Base-by-base conservation (phyloP, 2,113 vertebrate species). In the Gracilinanus agilis region DNA sequence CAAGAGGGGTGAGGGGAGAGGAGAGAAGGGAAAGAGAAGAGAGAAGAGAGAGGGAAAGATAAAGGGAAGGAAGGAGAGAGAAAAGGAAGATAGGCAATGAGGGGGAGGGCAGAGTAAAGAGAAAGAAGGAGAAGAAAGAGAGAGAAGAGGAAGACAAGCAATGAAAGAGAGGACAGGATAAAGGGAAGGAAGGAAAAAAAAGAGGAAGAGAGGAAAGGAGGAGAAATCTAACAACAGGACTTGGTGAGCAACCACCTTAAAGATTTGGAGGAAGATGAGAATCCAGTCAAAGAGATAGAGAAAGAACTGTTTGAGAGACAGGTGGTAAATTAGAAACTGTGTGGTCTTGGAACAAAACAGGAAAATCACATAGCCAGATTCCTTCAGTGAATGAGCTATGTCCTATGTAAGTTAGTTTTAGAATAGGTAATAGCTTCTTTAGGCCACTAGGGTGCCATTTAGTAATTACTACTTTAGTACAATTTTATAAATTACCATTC, bases 391-490 rank as follows among this genome's bases (percentile, higher is more conserved):
- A 27, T 34, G 34, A 44, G 29, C 44, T 21, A 8, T 34, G 34
- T n/a, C 40, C 44, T 89, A 40, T 89, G 44, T 27, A 88, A 53
- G 34, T 83, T 88, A 89, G 54, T 44, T 10, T 88, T 89, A 7
- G 53, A 91, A 89, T 75, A 55, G 95, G 92, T 55, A 93, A 91
- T 92, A 89, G 94, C 90, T 53, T 90, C 19, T 56, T 40, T 1
- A 9, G 55, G 93, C 90, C 95, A 93, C 95, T 92, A 90, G 94
- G 89, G 90, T 91, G 10, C 88, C 94, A 95, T 94, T 93, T 91
- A 89, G 83, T 55, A 96, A 96, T 96, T 53, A 93, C 92, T 95
- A 92, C 83, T 90, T 92, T 7, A 19, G 92, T 95, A 61, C 89
- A 92, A 91, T 61, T 90, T 91, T 58, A 89, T 55, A 94, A 95